Conservation (phyloP, 2,113 vertebrate genomes). For the Prolemur simus region DNA sequence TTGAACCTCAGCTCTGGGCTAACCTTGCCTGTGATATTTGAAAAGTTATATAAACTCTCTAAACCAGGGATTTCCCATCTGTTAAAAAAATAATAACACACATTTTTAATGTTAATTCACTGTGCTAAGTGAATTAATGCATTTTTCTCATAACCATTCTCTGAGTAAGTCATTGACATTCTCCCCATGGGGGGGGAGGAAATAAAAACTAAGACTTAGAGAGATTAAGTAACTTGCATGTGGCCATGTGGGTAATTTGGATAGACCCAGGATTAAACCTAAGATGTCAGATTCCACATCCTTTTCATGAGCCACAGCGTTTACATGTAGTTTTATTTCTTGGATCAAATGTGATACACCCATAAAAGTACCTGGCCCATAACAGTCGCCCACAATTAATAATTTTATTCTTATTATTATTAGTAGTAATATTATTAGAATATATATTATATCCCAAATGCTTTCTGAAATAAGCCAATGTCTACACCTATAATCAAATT, state of each 20-base stretch:
- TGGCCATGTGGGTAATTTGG: rapidly evolving
- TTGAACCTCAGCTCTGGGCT: neutral
- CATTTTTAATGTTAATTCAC: neutral
- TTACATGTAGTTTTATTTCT: neutral
- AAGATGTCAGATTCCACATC: neutral
- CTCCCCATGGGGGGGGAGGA: neutral
- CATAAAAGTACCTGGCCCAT: neutral
- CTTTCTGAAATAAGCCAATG: neutral
- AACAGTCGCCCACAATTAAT: neutral
- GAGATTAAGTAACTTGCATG: too few species aligned
- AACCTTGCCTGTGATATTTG: neutral
- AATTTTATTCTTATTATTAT: neutral
- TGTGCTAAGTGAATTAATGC: neutral
- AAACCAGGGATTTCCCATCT: neutral
- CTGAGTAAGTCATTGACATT: neutral
- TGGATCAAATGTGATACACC: neutral
- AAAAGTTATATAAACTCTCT: neutral
- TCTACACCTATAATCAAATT: neutral
- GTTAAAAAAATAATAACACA: neutral
- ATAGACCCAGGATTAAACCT: neutral
- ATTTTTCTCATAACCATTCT: neutral
- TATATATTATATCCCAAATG: neutral
- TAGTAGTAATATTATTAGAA: neutral
- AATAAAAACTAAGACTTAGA: neutral
- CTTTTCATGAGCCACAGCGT: neutral